Percentiles rank a stretch among this genome's conserved stretches.
These are phyloP conservation scores for Schlechtendalia chinensis DNA, from an alignment of 1,140 invertebrate species.

Conservation along the genomic window DNA sequence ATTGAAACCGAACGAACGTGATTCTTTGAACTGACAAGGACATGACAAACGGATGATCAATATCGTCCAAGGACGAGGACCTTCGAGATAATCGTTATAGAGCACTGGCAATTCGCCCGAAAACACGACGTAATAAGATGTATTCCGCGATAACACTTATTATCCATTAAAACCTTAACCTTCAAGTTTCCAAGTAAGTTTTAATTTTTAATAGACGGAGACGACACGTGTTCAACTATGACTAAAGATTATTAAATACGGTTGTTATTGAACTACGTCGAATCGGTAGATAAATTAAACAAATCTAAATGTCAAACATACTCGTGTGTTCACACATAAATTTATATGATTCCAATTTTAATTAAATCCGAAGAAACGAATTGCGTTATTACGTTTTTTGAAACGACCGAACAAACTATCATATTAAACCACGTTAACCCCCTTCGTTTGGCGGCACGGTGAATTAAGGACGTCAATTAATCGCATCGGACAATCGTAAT, in stretches of 20 bases:
- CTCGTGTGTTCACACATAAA: no score
- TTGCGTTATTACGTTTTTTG: no score
- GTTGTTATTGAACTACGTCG: background rate
- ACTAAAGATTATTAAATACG: background rate
- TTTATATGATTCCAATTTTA: no score
- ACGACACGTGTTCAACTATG: background rate
- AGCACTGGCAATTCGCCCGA: background rate
- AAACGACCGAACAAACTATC: no score
- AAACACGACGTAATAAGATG: background rate
- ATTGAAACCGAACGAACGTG: slow-evolving; percentile 12
- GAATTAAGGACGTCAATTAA: no score
- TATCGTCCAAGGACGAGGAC: slow-evolving; percentile 19
- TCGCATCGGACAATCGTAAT: no score
- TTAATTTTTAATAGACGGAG: background rate
- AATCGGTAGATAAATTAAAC: background rate
- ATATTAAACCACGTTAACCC: no score
- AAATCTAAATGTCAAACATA: no score
- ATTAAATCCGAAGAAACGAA: no score
- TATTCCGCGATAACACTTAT: background rate
- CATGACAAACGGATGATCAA: background rate
- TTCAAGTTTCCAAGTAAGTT: slow-evolving; percentile 11
- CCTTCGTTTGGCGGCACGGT: no score
- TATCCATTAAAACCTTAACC: slow-evolving; percentile 14
- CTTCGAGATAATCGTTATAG: slow-evolving; percentile 14
- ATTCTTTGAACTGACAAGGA: slow-evolving; percentile 9